Base-by-base conservation (phyloP, 2,797 vertebrate species). In the Hapalemur alaotrensis region DNA sequence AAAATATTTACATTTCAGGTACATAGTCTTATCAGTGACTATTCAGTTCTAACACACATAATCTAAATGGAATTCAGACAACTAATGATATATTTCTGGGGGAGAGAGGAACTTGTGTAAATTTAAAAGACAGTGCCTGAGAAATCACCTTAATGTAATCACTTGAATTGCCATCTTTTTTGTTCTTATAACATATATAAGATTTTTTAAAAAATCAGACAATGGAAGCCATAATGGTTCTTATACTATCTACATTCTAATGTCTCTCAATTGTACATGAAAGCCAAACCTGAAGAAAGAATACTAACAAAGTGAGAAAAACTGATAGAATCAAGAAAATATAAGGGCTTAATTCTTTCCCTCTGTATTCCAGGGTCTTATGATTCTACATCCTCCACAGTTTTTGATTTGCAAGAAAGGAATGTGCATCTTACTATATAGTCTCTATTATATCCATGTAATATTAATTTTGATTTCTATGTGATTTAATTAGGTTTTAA, bases 1-100 rank as follows among this genome's bases (percentile, higher is more conserved):
- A 50, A 95, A 93, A 91, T 90, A 75, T 86, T 87, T 89, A n/a
- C 50, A 79, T 91, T 93, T 46, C 15, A 54, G 20, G 79, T 50
- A 86, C 8, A 78, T 32, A 18, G 5, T 61, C 15, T 88, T 79
- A 30, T 82, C 54, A 73, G 79, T 72, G 41, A 95, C 25, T 43
- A 8, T 52, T 89, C 23, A 82, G 20, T 57, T 94, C 32, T 89
- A 13, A 88, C 38, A 76, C 63, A 73, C 13, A 92, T 23, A 38
- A 73, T 94, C 57, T 88, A 81, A 81, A 65, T 83, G 65, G 35
- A 91, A 89, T 67, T 93, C 43, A 41, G 38, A 79, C 15, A 57
- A 38, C 48, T 84, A 46, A 82, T 2, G 13, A 38, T 14, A 7
- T 52, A 25, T 46, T 57, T 41, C 46, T 63, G 52, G 15, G 59